Conservation (phyloP, 2,797 vertebrate genomes). For the Tangara arthus region DNA sequence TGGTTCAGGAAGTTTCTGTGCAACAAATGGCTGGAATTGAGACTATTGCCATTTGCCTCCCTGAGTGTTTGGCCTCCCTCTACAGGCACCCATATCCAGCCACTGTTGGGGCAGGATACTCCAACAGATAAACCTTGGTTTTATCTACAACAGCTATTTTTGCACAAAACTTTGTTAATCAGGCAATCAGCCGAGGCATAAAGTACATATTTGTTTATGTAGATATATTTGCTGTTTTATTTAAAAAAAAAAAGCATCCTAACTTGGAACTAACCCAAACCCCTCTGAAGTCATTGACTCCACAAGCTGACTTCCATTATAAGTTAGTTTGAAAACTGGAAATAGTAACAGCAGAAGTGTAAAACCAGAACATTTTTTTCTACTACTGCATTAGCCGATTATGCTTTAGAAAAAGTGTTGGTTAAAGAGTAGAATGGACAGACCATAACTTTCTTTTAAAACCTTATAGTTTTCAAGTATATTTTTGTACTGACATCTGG, state of each 20-base stretch:
- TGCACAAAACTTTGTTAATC: not conserved
- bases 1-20: not conserved
- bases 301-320: not conserved
- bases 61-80: not conserved
- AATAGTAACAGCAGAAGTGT: not conserved
- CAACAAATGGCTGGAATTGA: not conserved
- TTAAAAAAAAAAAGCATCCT: not conserved
- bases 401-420: not conserved
- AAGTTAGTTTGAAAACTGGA: not conserved
- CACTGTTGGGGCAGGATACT: not conserved
- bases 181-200: not conserved
- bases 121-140: not conserved
- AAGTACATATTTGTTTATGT: accelerated
- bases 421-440: not conserved
- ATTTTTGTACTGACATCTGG: slow-evolving; percentile 45
- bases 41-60: not conserved
- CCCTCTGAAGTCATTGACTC: not conserved
- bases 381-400: not conserved
- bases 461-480: not conserved
- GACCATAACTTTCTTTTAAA: not conserved
- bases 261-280: not conserved
- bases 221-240: not conserved
- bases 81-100: not conserved
- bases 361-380: not conserved
- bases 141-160: not conserved